phyloP scores from a whole-genome alignment of 2,888 invertebrate genomes.

The Punctoribates punctum region DNA sequence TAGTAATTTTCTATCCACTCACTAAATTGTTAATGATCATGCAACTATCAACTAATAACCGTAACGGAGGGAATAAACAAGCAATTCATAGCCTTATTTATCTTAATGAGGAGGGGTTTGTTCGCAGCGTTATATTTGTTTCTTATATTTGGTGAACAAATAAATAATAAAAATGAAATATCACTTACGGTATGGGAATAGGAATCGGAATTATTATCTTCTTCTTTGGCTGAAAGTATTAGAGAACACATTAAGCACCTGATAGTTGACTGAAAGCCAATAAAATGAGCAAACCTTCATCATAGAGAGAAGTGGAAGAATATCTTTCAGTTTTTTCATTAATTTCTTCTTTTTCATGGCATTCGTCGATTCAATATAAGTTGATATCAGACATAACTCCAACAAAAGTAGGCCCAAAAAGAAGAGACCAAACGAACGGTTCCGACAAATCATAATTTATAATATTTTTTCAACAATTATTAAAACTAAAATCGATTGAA shows the following conservation, averaged over 20 bases:
- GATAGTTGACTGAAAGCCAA: background rate
- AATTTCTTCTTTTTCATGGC: slow-evolving; percentile 42
- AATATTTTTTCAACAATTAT: background rate
- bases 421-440: background rate
- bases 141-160: too few relatives aligned
- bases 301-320: slow-evolving; percentile 37
- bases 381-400: slow-evolving; percentile 30
- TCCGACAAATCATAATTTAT: background rate
- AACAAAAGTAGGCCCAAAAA: slow-evolving; percentile 29
- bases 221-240: slow-evolving; percentile 41
- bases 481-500: background rate
- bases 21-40: too few relatives aligned
- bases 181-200: slow-evolving; percentile 23
- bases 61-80: too few relatives aligned
- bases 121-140: too few relatives aligned
- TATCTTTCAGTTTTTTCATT: slow-evolving; percentile 41
- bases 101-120: too few relatives aligned
- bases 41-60: too few relatives aligned
- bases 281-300: slow-evolving; percentile 29
- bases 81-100: too few relatives aligned
- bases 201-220: slow-evolving; percentile 42
- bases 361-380: background rate
- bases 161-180: too few relatives aligned
- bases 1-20: background rate
- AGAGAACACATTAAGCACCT: too few relatives aligned